Evolutionary conservation across 92 coral and sea anemone genomes (phyloP).

Genomic region (Zoanthus sansibaricus): DNA sequence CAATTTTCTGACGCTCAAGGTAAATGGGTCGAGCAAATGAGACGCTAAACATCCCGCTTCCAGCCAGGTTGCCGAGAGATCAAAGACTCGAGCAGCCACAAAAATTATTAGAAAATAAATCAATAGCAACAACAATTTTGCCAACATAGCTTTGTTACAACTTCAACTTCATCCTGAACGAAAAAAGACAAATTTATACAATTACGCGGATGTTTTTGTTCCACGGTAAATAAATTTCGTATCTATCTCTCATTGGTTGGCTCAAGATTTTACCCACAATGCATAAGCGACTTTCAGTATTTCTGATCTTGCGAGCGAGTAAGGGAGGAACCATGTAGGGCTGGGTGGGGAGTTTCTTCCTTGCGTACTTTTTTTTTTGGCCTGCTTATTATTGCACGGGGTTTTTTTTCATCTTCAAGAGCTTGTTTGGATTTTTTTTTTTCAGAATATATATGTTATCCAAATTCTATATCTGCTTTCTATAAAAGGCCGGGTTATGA

Average conservation of each 20-base stretch:
- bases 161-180: background rate
- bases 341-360: background rate
- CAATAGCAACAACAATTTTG: slow-evolving; percentile 72
- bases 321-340: too few relatives aligned
- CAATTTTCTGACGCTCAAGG: slow-evolving; percentile 93
- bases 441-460: too few relatives aligned
- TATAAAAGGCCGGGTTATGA: too few relatives aligned
- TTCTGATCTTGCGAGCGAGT: too few relatives aligned
- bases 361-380: too few relatives aligned
- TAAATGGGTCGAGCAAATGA: slow-evolving; percentile 90
- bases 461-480: too few relatives aligned
- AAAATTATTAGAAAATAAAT: slow-evolving; percentile 87
- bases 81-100: slow-evolving; percentile 86
- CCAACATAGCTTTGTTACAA: slow-evolving; percentile 83
- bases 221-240: slow-evolving; percentile 59
- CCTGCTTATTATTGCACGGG: background rate
- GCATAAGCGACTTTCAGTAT: slow-evolving; percentile 27
- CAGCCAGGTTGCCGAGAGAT: slow-evolving; percentile 91
- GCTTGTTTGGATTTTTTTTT: too few relatives aligned
- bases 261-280: slow-evolving; percentile 67
- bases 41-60: slow-evolving; percentile 94
- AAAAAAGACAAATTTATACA: slow-evolving; percentile 52
- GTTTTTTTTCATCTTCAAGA: too few relatives aligned
- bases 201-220: slow-evolving; percentile 43
- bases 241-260: slow-evolving; percentile 73